Base-by-base conservation (phyloP, 2,797 vertebrate genomes). In the Danionella dracula region DNA sequence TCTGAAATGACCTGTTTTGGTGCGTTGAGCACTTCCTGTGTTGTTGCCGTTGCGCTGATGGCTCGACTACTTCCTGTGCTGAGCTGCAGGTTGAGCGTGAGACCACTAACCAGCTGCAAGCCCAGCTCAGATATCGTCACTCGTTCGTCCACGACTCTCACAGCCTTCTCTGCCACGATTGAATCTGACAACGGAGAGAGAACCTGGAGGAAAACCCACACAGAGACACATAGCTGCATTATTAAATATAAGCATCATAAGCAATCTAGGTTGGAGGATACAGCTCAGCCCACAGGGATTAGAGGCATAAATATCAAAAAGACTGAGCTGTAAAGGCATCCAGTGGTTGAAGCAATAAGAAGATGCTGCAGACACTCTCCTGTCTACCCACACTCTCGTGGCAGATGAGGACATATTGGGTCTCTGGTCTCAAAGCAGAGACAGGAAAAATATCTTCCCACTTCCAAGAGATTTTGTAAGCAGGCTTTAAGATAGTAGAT, bases 161-260 rank as follows among this genome's bases (percentile, higher is more conserved):
- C 85, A 0, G 94, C 95, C 84, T 92, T 97, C 88, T 99, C 96
- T 1, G 93, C 96, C 86, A 99, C 83, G 87, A 99, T 96, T 17
- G 94, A 94, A 86, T 99, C 96, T 0, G 95, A 98, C 67, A 99
- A 76, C 2, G 95, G 96, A 65, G 96, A 99, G 73, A 99, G 75
- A 60, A 99, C 95, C 96, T 99, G 40, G 7, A 61, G 16, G 27
- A 51, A 8, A 40, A 16, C 12, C 40, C n/a, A 49, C 44, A 57
- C 40, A 59, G 44, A 70, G 8, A 64, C 61, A 54, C 16, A 44
- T 10, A 12, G 21, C 46, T 16, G 46, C 40, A 56, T 64, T 37
- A 64, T 55, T 53, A 58, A 32, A 68, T 41, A 72, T 42, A 50
- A 15, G 23, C 34, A 45, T 41, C 17, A 49, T 15, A 37, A 16